These are phyloP conservation scores for Sycophila texana DNA, from an alignment of 2,888 invertebrate species.

Conservation along the genomic window DNA sequence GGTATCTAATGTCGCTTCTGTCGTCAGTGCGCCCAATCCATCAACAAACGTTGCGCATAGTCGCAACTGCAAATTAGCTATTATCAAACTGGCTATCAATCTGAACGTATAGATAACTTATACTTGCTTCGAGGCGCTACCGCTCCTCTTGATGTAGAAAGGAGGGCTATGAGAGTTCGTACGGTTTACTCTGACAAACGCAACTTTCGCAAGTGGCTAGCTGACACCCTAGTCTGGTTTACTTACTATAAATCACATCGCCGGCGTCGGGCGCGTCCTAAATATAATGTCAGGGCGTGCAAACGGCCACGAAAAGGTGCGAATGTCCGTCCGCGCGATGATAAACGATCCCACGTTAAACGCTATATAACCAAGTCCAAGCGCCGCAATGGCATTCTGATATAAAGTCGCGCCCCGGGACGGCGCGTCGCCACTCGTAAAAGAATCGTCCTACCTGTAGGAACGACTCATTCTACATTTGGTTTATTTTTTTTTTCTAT, in stretches of 20 bases:
- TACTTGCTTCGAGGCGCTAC: no score
- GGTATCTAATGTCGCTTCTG: background rate
- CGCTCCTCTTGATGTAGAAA: no score
- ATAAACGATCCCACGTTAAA: no score
- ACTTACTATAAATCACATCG: conserved; percentile 70
- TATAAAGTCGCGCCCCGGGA: no score
- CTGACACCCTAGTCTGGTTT: conserved; percentile 68
- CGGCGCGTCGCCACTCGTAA: no score
- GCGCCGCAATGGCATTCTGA: no score
- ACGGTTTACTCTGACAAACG: background rate
- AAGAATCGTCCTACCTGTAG: no score
- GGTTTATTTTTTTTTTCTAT: no score
- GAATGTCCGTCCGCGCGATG: background rate
- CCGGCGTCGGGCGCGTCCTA: conserved; percentile 25
- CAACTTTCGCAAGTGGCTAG: conserved; percentile 18
- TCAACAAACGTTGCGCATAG: background rate
- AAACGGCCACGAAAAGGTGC: conserved; percentile 35
- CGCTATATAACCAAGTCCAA: no score
- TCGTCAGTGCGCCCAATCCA: background rate
- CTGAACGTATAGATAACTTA: background rate
- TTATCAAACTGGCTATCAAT: background rate
- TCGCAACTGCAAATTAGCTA: background rate
- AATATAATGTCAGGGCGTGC: conserved; percentile 31
- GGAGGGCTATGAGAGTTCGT: background rate
- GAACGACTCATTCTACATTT: no score